phyloP scores from a whole-genome alignment of 2,888 invertebrate species.

The Morpho deidamia region DNA sequence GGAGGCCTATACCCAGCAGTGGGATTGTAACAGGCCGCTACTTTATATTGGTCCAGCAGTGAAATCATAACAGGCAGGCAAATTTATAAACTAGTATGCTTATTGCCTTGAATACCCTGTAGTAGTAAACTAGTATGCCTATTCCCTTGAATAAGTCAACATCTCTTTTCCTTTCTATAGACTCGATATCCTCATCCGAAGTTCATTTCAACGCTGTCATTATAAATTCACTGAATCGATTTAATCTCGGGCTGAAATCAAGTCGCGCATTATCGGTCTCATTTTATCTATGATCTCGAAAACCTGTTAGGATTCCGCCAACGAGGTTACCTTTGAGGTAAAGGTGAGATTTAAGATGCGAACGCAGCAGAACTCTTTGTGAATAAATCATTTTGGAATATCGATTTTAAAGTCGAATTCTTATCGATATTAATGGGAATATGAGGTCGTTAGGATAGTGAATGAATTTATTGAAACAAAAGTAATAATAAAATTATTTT shows the following conservation, averaged over 20 bases:
- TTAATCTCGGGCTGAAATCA: constrained; percentile 11
- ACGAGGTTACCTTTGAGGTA: constrained; percentile 22
- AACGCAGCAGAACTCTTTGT: constrained; percentile 22
- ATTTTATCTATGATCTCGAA: constrained; percentile 21
- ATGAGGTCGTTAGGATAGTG: background rate
- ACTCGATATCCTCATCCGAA: no score
- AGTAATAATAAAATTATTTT: no score
- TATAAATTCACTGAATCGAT: constrained; percentile 6
- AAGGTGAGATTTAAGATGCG: constrained; percentile 22
- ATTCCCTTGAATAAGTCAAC: no score
- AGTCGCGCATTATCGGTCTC: constrained; percentile 14
- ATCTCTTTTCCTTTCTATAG: no score
- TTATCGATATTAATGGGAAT: background rate
- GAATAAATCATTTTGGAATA: constrained; percentile 18
- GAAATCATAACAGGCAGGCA: no score
- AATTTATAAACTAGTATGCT: no score
- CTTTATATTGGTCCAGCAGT: no score
- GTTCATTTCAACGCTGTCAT: background rate
- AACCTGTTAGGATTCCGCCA: constrained; percentile 20
- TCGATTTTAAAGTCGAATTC: constrained; percentile 14
- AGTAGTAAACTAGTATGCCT: no score
- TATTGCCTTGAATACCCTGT: no score
- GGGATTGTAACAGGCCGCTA: no score
- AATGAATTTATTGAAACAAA: background rate
- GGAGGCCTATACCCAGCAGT: no score